Conservation (phyloP, 2,113 vertebrate species). For the Carassius gibelio region DNA sequence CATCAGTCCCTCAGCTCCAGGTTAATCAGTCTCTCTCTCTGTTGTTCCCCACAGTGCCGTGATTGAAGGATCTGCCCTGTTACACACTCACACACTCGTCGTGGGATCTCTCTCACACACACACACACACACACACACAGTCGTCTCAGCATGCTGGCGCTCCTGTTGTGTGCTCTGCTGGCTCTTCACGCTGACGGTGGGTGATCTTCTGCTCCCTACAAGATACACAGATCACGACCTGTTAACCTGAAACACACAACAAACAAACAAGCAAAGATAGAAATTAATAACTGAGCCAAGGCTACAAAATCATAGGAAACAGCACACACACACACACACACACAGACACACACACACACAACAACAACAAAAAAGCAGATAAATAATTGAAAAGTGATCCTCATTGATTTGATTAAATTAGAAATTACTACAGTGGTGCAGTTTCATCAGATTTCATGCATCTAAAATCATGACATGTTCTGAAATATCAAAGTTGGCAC, state of each 20-base stretch:
- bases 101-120: background rate
- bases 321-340: too few relatives aligned
- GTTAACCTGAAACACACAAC: background rate
- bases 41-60: constrained; percentile 63
- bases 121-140: constrained; percentile 13
- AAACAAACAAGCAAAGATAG: background rate
- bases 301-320: too few relatives aligned
- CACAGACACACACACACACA: too few relatives aligned
- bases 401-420: background rate
- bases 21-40: constrained; percentile 46
- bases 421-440: background rate
- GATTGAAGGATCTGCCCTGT: constrained; percentile 64
- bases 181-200: constrained; percentile 69
- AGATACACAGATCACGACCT: constrained; percentile 25
- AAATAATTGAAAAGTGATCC: background rate
- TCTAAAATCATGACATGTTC: background rate
- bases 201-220: constrained; percentile 52
- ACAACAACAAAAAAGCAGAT: background rate
- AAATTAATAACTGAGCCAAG: too few relatives aligned
- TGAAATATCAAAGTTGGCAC: background rate
- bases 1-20: background rate
- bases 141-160: constrained; percentile 64
- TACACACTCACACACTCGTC: background rate
- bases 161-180: constrained; percentile 70
- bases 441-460: background rate